Base-by-base conservation (phyloP, 1,140 invertebrate species). In the Orchesella cincta region DNA sequence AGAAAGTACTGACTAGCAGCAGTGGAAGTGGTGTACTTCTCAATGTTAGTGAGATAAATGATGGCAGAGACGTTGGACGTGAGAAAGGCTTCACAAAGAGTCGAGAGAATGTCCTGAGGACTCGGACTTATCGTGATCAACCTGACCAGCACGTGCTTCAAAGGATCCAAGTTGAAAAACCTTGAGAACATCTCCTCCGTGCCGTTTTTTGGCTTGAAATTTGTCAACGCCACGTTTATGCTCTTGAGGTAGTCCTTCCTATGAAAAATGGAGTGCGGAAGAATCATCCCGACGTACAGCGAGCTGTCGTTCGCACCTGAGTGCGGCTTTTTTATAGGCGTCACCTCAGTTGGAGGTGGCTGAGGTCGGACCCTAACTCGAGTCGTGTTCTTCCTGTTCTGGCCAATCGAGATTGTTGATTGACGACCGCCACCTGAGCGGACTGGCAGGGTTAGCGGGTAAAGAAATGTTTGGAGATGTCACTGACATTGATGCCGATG, bases 1-100 rank as follows among this genome's bases (percentile, higher is more conserved):
- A 97, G 89, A 84, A 97, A 95, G 86, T 97, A 97, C 86, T 97
- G 94, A 31, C 93, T 93, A 57, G 94, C 95, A 76, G 94, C 94
- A 62, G 94, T 96, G 85, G 93, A 94, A 76, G 93, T 89, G 31
- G 94, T 94, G 76, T 86, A 88, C 80, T 92, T 92, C 88, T 96
- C 94, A 84, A 95, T 93, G 87, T 96, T 96, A 92, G 95, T 96
- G 86, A 97, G 89, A 86, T 96, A 97, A 78, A 97, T 87, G 83
- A 97, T 96, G 79, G 94, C 93, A 51, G 93, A 94, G 57, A 96
- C 94, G 85, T 96, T 95, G 64, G 91, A 90, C 62, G 90, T 91
- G 70, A 96, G 89, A 86, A 96, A 95, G 85, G 95, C 71, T 2
- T 73, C 36, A 23, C 71, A 73, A 2, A 73, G 26, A 14, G 71